Evolutionary conservation across 2,113 vertebrate species (phyloP).

Genomic region (Pelobates fuscus): DNA sequence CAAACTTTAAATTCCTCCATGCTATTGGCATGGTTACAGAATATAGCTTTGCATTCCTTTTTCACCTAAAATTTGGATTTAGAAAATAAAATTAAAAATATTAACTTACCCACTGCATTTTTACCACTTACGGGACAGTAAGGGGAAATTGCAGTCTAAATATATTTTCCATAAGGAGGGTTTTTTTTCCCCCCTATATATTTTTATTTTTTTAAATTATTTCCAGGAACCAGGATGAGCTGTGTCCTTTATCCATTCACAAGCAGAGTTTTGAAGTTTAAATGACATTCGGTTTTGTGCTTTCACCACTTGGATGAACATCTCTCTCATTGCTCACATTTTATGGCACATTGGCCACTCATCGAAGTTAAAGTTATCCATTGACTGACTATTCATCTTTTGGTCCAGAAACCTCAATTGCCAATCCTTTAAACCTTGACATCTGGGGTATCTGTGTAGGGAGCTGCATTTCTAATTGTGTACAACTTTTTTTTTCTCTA

Average conservation of each 20-base stretch:
- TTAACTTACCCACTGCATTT: too few relatives aligned
- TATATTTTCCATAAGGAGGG: too few relatives aligned
- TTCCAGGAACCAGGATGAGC: too few relatives aligned
- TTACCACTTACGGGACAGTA: too few relatives aligned
- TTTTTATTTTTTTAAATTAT: too few relatives aligned
- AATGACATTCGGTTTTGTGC: background rate
- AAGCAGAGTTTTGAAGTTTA: background rate
- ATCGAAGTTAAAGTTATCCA: background rate
- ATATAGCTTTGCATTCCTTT: too few relatives aligned
- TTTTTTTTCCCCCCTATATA: too few relatives aligned
- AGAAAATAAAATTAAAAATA: too few relatives aligned
- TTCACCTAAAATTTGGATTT: too few relatives aligned
- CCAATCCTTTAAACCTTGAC: constrained; percentile 30
- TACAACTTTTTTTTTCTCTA: constrained; percentile 50
- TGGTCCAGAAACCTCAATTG: constrained; percentile 16
- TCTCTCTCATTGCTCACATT: background rate
- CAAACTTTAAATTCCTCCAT: too few relatives aligned
- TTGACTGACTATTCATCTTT: background rate
- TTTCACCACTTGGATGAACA: background rate
- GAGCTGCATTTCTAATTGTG: constrained; percentile 43
- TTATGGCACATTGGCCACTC: background rate
- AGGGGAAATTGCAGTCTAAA: too few relatives aligned
- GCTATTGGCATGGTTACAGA: too few relatives aligned
- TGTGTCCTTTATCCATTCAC: background rate
- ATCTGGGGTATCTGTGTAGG: constrained; percentile 24